Base-by-base conservation (phyloP, 2,888 invertebrate genomes). In the Parnassius apollo region DNA sequence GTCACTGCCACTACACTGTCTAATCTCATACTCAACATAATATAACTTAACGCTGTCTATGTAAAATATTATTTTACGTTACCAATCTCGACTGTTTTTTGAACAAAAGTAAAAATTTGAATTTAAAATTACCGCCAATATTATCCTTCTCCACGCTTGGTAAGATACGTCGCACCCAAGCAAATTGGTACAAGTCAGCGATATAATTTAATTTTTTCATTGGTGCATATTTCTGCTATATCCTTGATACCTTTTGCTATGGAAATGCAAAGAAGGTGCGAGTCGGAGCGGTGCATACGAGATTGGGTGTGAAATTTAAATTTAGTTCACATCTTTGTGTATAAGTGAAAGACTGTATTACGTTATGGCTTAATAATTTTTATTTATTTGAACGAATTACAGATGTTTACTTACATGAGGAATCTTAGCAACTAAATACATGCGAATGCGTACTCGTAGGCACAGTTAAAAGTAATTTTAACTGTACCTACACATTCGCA, bases 231-330 rank as follows among this genome's bases (percentile, higher is more conserved):
- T 61, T 61, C 55, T 60, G 44, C 46, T 57, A 7, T 57, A 52
- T 57, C 57, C 46, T 45, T 25, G 52, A 52, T 22, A 57, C 52
- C 51, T 57, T 62, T 57, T 62, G 57, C 57, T 53, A 62, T 62
- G 62, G 57, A 62, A 62, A 62, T 62, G 62, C 49, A 62, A 62
- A 57, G 52, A 48, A 51, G 62, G 53, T 57, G 57, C 62, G 62
- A 57, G 48, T 52, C 49, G 62, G 53, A 53, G 53, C 53, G 57
- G 10, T 62, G 62, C 62, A 62, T 62, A 62, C 53, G 62, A 57
- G 42, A 62, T 62, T 57, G 62, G 48, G 48, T 57, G 57, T 44
- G 25, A 57, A 62, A 57, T 62, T 62, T 62, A 57, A 48, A 62
- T 62, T 57, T 52, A 52, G 42, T 42, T 25, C 25, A 52, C 35